phyloP scores from a whole-genome alignment of 2,888 invertebrate genomes.

The Oligia latruncula region DNA sequence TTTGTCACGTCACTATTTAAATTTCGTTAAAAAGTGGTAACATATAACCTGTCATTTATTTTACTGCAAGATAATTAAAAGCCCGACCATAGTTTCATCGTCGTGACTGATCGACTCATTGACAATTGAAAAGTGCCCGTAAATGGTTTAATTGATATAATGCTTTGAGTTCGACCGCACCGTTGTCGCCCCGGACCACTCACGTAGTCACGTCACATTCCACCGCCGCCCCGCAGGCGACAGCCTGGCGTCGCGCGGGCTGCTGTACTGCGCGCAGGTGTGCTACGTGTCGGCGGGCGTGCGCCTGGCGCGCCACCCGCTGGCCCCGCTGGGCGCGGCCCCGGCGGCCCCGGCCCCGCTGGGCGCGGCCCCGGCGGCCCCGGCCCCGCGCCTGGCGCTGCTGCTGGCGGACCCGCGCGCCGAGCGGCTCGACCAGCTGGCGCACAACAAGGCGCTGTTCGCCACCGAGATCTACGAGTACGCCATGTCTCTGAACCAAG shows the following conservation, averaged over 20 bases:
- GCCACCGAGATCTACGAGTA: slow-evolving; percentile 99
- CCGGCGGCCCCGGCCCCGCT: slow-evolving; percentile 29
- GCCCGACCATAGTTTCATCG: background rate
- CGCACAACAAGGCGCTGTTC: slow-evolving; percentile 95
- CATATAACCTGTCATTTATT: no score
- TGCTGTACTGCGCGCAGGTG: slow-evolving; percentile 34
- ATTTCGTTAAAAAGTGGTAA: no score
- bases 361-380: slow-evolving; percentile 72
- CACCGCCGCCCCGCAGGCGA: slow-evolving; percentile 88
- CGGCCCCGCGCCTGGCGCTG: slow-evolving; percentile 92
- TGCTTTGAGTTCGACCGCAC: background rate
- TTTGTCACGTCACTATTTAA: no score
- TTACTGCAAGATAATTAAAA: background rate
- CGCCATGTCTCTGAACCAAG: slow-evolving; percentile 94
- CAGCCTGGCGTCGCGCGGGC: slow-evolving; percentile 84
- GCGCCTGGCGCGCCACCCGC: slow-evolving; percentile 87
- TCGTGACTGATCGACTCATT: background rate
- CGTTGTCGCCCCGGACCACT: fast-evolving
- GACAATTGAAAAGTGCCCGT: background rate
- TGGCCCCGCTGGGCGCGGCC: slow-evolving; percentile 80
- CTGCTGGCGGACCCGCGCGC: slow-evolving; percentile 94
- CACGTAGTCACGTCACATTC: no score
- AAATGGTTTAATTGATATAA: background rate
- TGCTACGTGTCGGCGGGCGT: slow-evolving; percentile 93
- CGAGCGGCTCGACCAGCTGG: slow-evolving; percentile 91